These are phyloP conservation scores for Ceuthmochares aereus DNA, from an alignment of 2,113 vertebrate genomes.

Conservation along the genomic window DNA sequence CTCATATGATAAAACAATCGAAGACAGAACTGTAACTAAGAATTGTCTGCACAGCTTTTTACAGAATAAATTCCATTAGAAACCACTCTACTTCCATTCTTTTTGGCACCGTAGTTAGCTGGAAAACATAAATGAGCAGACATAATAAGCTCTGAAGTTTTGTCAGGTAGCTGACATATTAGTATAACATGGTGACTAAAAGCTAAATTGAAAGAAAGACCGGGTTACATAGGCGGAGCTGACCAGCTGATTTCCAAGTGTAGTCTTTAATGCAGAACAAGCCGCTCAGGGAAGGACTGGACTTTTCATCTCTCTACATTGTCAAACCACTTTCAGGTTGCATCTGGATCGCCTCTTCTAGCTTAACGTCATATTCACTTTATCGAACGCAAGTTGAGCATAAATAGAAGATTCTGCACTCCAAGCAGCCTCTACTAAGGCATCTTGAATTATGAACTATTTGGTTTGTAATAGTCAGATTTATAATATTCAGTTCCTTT, in stretches of 20 bases:
- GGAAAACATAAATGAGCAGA: background rate
- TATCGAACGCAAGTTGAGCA: background rate
- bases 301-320: background rate
- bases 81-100: background rate
- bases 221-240: background rate
- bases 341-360: background rate
- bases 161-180: background rate
- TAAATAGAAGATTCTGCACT: background rate
- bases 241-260: background rate
- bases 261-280: background rate
- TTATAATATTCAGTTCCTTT: background rate
- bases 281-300: background rate
- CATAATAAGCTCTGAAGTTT: background rate
- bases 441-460: background rate
- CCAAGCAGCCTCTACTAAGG: background rate
- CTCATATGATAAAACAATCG: background rate
- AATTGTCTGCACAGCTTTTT: background rate
- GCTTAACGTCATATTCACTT: background rate
- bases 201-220: background rate
- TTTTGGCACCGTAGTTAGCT: background rate
- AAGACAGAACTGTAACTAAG: background rate
- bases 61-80: background rate
- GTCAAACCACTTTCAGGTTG: background rate
- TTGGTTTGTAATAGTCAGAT: background rate
- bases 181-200: background rate